Evolutionary conservation across 2,888 invertebrate genomes (phyloP), one percentile per base, ranked within the genome.

Genomic region (Argyresthia goedartella): DNA sequence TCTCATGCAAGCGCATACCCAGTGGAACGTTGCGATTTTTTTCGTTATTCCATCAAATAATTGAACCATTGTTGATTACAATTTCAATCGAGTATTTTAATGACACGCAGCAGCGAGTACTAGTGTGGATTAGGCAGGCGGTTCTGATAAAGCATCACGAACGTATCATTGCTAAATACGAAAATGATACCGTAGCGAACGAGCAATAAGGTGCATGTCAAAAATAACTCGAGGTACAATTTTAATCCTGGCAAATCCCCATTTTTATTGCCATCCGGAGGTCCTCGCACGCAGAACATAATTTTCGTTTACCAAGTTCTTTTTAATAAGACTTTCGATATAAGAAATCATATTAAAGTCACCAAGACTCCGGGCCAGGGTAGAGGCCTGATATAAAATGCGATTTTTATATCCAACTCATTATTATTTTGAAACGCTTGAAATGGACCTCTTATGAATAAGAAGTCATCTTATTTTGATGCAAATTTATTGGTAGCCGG

Each of bases 231-330:
- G 81, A 80, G 76, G 81, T 82, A 85, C 81, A 84, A 81, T 84
- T 84, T 84, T 81, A 86, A 86, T 86, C 85, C 81, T 79, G 81
- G 81, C 84, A 77, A 81, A 86, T 86, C 84, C 84, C 71, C 68
- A 71, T 77, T 81, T 86, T 86, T 86, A 86, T 86, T 76, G 76
- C 72, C 71, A 71, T 70, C 73, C 67, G 68, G 59, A 68, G 70
- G 62, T 57, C 69, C 65, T 64, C 65, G 68, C 66, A 64, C 66
- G 65, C 71, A 63, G 72, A 76, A 76, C 79, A 81, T 79, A 73
- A 81, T 79, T 82, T 80, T 76, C 72, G 70, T 73, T 76, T 77
- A 73, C 77, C 78, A 81, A 81, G 74, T 80, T 80, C 81, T 81
- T 81, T n/a, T 82, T 81, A 81, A 81, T 77, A 81, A 75, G 68